Conservation (phyloP, 2,113 vertebrate genomes). For the Hydrochoerus hydrochaeris region DNA sequence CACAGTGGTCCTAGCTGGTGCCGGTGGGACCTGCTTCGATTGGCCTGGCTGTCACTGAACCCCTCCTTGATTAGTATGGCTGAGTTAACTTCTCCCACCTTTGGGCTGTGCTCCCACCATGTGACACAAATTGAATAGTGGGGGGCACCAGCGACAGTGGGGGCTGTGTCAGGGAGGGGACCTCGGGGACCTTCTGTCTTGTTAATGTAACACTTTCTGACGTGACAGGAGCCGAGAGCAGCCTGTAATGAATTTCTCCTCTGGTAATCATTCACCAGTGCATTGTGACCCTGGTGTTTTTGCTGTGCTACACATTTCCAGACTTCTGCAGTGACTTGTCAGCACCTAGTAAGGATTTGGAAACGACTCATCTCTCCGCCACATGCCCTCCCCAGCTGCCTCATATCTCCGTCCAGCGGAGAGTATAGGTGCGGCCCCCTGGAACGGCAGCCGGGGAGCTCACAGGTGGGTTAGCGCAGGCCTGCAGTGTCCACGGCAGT, state of each 20-base stretch:
- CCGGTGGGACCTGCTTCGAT: accelerated
- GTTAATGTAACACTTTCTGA: conserved; percentile 68
- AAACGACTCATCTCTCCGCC: conserved; percentile 54
- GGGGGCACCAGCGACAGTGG: conserved; percentile 29
- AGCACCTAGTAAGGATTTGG: conserved; percentile 76
- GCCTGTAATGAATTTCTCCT: conserved; percentile 69
- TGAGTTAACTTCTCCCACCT: conserved; percentile 31
- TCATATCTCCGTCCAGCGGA: conserved; percentile 15
- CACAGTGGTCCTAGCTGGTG: neutral
- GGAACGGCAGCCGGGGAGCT: neutral
- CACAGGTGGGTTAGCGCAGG: neutral
- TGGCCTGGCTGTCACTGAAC: conserved; percentile 12
- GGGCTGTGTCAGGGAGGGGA: conserved; percentile 18
- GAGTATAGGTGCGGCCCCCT: conserved; percentile 70
- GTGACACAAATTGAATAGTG: conserved; percentile 55
- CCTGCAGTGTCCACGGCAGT: neutral
- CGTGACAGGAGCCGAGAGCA: conserved; percentile 43
- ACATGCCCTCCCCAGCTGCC: conserved; percentile 63
- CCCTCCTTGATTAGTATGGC: conserved; percentile 48
- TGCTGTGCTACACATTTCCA: conserved; percentile 74
- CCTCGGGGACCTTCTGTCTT: conserved; percentile 66
- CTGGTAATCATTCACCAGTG: conserved; percentile 73
- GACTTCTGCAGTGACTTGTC: conserved; percentile 71
- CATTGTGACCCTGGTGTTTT: conserved; percentile 68
- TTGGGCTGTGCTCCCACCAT: conserved; percentile 25